phyloP scores from a whole-genome alignment of 2,888 invertebrate genomes.

The Synergus laeviventris region DNA sequence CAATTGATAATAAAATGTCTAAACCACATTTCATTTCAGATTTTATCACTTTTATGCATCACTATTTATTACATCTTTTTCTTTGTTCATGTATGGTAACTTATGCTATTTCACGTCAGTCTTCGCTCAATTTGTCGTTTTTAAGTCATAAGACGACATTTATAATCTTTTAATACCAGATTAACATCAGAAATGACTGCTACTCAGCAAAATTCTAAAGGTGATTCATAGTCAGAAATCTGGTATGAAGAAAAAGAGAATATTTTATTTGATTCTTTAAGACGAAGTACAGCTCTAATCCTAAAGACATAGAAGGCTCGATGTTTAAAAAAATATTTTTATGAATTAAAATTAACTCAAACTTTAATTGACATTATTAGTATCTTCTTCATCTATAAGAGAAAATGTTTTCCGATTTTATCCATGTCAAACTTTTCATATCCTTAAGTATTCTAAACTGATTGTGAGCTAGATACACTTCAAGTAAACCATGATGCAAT shows the following conservation, averaged over 20 bases:
- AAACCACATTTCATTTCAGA: not conserved
- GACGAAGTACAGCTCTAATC: too few relatives aligned
- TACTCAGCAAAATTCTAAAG: not conserved
- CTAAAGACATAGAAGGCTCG: too few relatives aligned
- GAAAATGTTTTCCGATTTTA: too few relatives aligned
- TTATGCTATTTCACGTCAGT: not conserved
- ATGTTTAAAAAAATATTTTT: too few relatives aligned
- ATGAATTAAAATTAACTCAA: too few relatives aligned
- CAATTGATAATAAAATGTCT: not conserved
- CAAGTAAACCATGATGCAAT: constrained; percentile 12
- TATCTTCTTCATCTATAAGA: not conserved
- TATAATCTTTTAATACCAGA: not conserved
- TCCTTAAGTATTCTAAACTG: constrained; percentile 24
- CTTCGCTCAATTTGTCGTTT: not conserved
- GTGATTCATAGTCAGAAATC: not conserved
- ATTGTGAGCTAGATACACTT: constrained; percentile 6
- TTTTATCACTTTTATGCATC: not conserved
- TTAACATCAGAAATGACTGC: not conserved
- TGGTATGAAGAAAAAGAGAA: not conserved
- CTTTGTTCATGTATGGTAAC: too few relatives aligned
- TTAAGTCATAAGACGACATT: not conserved
- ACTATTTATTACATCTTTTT: not conserved
- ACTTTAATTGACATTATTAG: too few relatives aligned
- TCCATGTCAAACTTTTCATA: not conserved
- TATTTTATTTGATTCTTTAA: not conserved